These are phyloP conservation scores for Acipenser transmontanus DNA, from an alignment of 2,797 vertebrate genomes.

Conservation along the genomic window DNA sequence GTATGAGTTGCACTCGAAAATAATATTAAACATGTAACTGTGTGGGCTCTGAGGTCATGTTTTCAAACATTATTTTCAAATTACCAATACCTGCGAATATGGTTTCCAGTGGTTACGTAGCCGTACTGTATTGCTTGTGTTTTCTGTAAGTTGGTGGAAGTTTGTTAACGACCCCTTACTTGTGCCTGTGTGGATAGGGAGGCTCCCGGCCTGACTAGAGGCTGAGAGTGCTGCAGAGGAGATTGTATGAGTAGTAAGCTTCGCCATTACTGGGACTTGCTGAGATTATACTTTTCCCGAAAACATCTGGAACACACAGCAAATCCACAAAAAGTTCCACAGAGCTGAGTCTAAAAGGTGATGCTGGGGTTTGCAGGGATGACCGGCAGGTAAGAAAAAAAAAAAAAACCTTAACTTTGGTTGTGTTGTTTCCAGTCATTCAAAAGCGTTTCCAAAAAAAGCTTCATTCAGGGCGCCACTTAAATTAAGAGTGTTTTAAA, in stretches of 20 bases:
- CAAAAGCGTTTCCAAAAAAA: not conserved
- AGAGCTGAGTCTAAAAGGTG: conserved; percentile 39
- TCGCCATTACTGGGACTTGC: conserved; percentile 17
- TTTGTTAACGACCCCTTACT: conserved; percentile 9
- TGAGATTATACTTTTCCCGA: not conserved
- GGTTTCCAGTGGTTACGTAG: no score
- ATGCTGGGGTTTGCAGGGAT: conserved; percentile 62
- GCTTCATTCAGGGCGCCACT: no score
- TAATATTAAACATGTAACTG: no score
- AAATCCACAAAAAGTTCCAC: conserved; percentile 12
- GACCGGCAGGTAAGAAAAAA: conserved; percentile 60
- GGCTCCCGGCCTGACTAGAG: conserved; percentile 2
- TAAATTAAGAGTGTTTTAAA: no score
- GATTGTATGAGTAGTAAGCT: conserved; percentile 29
- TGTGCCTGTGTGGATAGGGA: not conserved
- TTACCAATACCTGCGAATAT: no score
- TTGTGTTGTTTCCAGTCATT: not conserved
- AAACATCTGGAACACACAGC: conserved; percentile 3
- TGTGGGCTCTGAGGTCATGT: no score
- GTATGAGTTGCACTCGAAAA: no score
- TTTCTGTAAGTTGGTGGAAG: not conserved
- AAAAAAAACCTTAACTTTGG: not conserved
- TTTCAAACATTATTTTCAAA: no score
- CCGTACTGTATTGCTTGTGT: no score
- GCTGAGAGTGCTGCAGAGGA: not conserved